Evolutionary conservation across 2,888 invertebrate species (phyloP), one percentile per base, ranked within the genome.

Genomic region (Protophormia terraenovae): DNA sequence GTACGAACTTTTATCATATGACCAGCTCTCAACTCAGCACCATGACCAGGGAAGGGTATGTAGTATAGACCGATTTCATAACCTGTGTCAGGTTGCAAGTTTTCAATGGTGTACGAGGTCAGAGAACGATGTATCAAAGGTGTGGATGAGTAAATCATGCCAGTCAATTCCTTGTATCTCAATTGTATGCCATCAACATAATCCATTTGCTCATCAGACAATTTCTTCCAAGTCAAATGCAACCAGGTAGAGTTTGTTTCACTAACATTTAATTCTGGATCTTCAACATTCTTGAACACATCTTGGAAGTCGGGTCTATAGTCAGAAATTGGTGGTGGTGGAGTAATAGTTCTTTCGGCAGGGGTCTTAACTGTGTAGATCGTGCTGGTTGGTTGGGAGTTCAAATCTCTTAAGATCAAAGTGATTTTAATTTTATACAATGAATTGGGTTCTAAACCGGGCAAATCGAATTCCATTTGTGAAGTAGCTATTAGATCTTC

Each of bases 151-250:
- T 97, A 98, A 82, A 97, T 96, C 89, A 96, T 96, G 41, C 96
- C 96, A 77, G 96, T 96, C 8, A 95, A 94, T 90, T 97, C 96
- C 89, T 97, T 96, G 91, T 96, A 98, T 88, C 97, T 95, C 87
- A 98, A 93, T 93, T 97, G 97, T 55, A 98, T 95, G 1, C 97
- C 98, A 89, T 98, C 98, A 77, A 98, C 96, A 89, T 96, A 96
- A 88, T 96, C 95, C 87, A 97, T 92, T 90, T 98, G 97, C 55
- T 96, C 95, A 81, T 96, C 96, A 0, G 95, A 94, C 89, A 98
- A 96, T 89, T 96, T 96, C 88, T 96, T 95, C 98, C 98, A 98
- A 64, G 94, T 95, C 1, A 98, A 94, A 71, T 95, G 95, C 1
- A 96, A 95, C 92, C 96, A 96, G 0, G 96, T 96, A 24, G 97